Conservation (phyloP, 2,113 vertebrate species). For the Semnornis frantzii region DNA sequence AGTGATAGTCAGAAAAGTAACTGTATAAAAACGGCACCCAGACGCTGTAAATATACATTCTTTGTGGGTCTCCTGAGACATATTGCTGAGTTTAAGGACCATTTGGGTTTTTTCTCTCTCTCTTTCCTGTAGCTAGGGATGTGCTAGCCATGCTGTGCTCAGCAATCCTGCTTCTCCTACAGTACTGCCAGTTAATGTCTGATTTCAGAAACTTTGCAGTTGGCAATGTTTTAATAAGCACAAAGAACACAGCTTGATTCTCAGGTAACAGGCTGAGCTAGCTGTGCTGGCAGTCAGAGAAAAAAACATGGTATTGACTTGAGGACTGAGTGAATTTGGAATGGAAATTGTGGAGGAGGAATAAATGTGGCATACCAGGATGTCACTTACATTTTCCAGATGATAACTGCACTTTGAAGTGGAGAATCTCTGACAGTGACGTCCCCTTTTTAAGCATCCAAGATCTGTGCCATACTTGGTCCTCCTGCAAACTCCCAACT, state of each 20-base stretch:
- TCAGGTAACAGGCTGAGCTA: constrained; percentile 65
- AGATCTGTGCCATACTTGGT: background rate
- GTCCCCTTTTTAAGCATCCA: constrained; percentile 31
- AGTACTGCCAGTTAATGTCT: constrained; percentile 30
- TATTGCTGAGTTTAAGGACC: background rate
- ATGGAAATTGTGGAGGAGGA: constrained; percentile 57
- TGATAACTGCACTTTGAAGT: constrained; percentile 56
- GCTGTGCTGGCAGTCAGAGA: constrained; percentile 56
- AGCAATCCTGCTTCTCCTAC: constrained; percentile 36
- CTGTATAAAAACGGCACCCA: background rate
- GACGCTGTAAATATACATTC: background rate
- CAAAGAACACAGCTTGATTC: constrained; percentile 66
- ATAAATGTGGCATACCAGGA: constrained; percentile 52
- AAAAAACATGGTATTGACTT: constrained; percentile 58
- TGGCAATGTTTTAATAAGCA: constrained; percentile 68
- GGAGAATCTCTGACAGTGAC: constrained; percentile 55
- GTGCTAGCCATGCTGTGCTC: background rate
- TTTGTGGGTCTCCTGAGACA: background rate
- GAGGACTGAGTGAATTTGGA: constrained; percentile 64
- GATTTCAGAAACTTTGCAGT: constrained; percentile 64
- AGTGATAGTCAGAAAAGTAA: background rate
- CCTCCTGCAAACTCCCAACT: background rate
- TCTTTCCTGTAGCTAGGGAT: constrained; percentile 10
- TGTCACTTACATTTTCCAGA: constrained; percentile 61
- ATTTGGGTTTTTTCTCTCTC: background rate